These are phyloP conservation scores for Hesperophylax magnus DNA, from an alignment of 1,140 invertebrate species.

Conservation along the genomic window DNA sequence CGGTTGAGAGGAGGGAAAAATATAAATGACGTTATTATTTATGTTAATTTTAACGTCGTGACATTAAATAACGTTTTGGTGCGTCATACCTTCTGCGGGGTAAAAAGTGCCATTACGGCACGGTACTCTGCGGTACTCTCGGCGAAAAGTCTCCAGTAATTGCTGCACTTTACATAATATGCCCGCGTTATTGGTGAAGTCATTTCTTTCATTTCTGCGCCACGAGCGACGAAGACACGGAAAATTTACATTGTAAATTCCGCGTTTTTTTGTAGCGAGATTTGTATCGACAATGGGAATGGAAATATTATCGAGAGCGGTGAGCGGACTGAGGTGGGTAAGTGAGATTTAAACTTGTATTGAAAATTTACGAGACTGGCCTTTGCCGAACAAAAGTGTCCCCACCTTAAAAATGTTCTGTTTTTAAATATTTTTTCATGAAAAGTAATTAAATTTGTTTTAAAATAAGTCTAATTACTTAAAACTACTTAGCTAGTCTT, in stretches of 20 bases:
- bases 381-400: too few relatives aligned
- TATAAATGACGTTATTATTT: slow-evolving; percentile 59
- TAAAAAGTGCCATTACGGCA: slow-evolving; percentile 46
- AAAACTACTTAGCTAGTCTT: too few relatives aligned
- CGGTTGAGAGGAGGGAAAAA: slow-evolving; percentile 44
- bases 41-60: slow-evolving; percentile 58
- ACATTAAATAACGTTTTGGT: slow-evolving; percentile 58
- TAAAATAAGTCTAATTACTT: too few relatives aligned
- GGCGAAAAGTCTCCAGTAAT: slow-evolving; percentile 55
- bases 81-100: slow-evolving; percentile 53
- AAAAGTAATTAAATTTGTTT: too few relatives aligned
- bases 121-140: slow-evolving; percentile 42
- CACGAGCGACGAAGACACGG: slow-evolving; percentile 15
- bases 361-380: too few relatives aligned
- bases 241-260: slow-evolving; percentile 34
- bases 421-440: too few relatives aligned
- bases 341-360: not conserved
- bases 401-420: too few relatives aligned
- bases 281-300: slow-evolving; percentile 30
- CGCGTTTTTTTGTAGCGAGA: slow-evolving; percentile 10
- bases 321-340: not conserved
- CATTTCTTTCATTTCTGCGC: slow-evolving; percentile 45
- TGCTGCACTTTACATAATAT: slow-evolving; percentile 59
- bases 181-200: slow-evolving; percentile 57
- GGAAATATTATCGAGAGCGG: slow-evolving; percentile 11